These are phyloP conservation scores for Panzeria rudis DNA, from an alignment of 2,888 invertebrate species.

Conservation along the genomic window DNA sequence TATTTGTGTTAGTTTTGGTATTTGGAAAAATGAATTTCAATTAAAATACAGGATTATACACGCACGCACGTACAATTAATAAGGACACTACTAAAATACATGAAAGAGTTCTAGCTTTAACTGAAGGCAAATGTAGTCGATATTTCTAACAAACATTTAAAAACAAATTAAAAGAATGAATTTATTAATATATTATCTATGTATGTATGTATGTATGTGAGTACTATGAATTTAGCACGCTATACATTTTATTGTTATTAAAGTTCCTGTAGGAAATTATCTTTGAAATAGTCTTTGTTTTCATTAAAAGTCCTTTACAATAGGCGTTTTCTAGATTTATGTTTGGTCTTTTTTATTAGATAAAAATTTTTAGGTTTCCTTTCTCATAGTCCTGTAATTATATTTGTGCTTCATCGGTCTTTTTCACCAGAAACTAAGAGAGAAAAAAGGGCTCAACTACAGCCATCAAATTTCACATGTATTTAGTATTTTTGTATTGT, in stretches of 20 bases:
- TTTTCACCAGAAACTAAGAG: neutral
- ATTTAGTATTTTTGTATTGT: conserved; percentile 4
- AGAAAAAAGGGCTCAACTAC: neutral
- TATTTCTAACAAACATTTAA: neutral
- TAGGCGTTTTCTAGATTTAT: neutral
- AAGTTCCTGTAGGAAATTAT: neutral
- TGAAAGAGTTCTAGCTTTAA: conserved; percentile 19
- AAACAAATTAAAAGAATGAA: conserved; percentile 30
- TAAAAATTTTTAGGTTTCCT: neutral
- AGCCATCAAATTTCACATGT: conserved; percentile 13
- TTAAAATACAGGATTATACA: conserved; percentile 16
- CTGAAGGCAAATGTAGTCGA: neutral
- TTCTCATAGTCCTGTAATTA: conserved; percentile 15
- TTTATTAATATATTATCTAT: conserved; percentile 45
- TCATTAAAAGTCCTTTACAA: conserved; percentile 20
- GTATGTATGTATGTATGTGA: neutral
- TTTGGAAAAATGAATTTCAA: conserved; percentile 9
- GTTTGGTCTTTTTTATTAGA: neutral
- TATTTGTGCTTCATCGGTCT: conserved; percentile 38
- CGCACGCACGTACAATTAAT: neutral
- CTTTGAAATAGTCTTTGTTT: conserved; percentile 10
- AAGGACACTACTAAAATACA: conserved; percentile 11
- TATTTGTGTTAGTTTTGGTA: conserved; percentile 14
- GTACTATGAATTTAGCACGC: neutral
- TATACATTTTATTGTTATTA: conserved; percentile 14